A percentile compares a stretch with the other conserved stretches of the same genome.
Conservation (phyloP, 2,888 invertebrate species). For the Mayetiola destructor region DNA sequence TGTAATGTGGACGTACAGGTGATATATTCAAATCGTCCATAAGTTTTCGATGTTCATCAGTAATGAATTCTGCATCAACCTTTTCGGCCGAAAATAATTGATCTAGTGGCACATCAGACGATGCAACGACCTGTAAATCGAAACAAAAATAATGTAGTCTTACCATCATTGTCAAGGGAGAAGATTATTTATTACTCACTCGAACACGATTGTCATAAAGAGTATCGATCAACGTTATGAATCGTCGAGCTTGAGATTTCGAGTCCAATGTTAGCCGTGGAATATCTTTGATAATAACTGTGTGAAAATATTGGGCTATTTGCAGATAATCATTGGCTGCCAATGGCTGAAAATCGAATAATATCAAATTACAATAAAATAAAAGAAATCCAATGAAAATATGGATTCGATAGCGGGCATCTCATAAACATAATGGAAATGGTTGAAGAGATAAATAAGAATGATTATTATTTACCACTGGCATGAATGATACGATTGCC, state of each 20-base stretch:
- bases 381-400: neutral
- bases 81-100: slow-evolving; percentile 50
- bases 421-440: slow-evolving; percentile 15
- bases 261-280: slow-evolving; percentile 65
- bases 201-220: slow-evolving; percentile 85
- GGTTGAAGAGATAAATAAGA: neutral
- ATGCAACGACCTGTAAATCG: slow-evolving; percentile 57
- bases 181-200: slow-evolving; percentile 28
- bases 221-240: slow-evolving; percentile 93
- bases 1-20: too few species aligned
- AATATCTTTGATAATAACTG: slow-evolving; percentile 79
- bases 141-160: slow-evolving; percentile 17
- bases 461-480: slow-evolving; percentile 9
- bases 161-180: neutral
- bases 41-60: slow-evolving; percentile 68
- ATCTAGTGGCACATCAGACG: slow-evolving; percentile 62
- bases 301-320: slow-evolving; percentile 86
- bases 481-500: slow-evolving; percentile 19
- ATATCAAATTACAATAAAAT: neutral
- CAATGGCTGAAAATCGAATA: slow-evolving; percentile 49
- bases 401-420: neutral
- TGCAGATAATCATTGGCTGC: slow-evolving; percentile 92
- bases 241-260: slow-evolving; percentile 81
- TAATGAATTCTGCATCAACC: slow-evolving; percentile 28
- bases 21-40: slow-evolving; percentile 92